Evolutionary conservation across 2,888 invertebrate species (phyloP), one percentile per base, ranked within the genome.

Genomic region (Catotricha subobsoleta): DNA sequence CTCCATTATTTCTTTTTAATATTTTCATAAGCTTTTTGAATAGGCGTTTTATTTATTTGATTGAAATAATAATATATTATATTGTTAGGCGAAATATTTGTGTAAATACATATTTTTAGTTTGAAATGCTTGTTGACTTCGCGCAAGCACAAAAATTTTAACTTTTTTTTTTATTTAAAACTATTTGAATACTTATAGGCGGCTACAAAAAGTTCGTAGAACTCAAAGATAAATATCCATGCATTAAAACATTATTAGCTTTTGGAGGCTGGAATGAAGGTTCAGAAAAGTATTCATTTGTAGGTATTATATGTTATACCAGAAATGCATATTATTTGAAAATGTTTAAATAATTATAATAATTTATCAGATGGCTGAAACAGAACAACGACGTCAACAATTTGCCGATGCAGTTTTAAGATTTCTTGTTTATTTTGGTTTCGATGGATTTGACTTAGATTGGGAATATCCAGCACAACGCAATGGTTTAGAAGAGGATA

Each of bases 221-320:
- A 10, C 48, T 70, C 20, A 69, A 65, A 46, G 49, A 58, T 37
- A 45, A 48, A 13, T 60, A 64, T 50, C 59, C 62, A 3, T 54
- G 59, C 29, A 45, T 67, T 25, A 67, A 64, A 48, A 56, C 63
- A 2, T 44, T 66, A 13, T 49, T 68, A 3, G 66, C 67, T 2
- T 57, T 68, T 37, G 68, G 68, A 2, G 67, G 67, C 13, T 67
- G 67, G 67, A 58, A 59, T 43, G 67, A 67, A 49, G 66, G 65
- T 25, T 63, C 65, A 0, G 51, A 51, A 16, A 64, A 57, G 47
- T 67, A 59, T 49, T 66, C 66, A 1, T 48, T 55, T 21, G 62
- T 66, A 47, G 43, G 50, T 48, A 13, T 39, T 8, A 27, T 10
- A 36, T n/a, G 10, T 10, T 29, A 21, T 2, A 9, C 29, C 8